Percentiles rank a stretch among this genome's conserved stretches.
Evolutionary conservation across 2,888 invertebrate species (phyloP).

Genomic region (Noctua janthina): DNA sequence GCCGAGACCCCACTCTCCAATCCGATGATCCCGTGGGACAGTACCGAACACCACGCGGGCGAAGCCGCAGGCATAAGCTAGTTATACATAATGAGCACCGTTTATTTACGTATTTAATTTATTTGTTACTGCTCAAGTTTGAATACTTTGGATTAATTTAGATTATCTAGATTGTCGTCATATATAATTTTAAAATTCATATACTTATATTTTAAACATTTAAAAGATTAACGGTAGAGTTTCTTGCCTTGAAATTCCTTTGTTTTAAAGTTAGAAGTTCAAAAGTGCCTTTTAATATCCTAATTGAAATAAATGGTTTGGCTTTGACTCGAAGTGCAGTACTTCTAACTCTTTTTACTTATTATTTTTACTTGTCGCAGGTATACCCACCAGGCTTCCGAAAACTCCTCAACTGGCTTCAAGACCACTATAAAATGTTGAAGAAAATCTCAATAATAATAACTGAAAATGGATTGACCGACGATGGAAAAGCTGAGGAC

Average conservation of each 20-base stretch:
- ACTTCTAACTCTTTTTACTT: not conserved
- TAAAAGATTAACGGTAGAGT: not conserved
- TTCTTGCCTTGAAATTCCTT: not conserved
- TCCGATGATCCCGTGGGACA: no score
- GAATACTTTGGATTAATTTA: not conserved
- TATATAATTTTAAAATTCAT: not conserved
- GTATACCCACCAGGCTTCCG: slow-evolving; percentile 92
- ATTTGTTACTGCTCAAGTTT: not conserved
- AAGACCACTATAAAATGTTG: slow-evolving; percentile 87
- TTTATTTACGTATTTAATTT: no score
- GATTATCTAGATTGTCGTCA: not conserved
- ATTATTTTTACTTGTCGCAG: slow-evolving; percentile 73
- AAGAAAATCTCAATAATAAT: slow-evolving; percentile 86
- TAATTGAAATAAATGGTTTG: not conserved
- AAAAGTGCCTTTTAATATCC: not conserved
- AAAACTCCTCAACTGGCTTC: slow-evolving; percentile 91
- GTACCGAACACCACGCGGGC: no score
- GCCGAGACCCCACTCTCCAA: no score
- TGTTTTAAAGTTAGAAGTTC: not conserved
- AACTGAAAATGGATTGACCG: slow-evolving; percentile 89
- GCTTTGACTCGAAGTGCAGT: not conserved
- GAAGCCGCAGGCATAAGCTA: no score
- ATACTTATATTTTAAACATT: not conserved
- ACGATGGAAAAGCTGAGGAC: slow-evolving; percentile 74
- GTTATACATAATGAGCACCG: no score